Evolutionary conservation across 2,888 invertebrate genomes (phyloP).

Genomic region (Pyrrhosoma nymphula): DNA sequence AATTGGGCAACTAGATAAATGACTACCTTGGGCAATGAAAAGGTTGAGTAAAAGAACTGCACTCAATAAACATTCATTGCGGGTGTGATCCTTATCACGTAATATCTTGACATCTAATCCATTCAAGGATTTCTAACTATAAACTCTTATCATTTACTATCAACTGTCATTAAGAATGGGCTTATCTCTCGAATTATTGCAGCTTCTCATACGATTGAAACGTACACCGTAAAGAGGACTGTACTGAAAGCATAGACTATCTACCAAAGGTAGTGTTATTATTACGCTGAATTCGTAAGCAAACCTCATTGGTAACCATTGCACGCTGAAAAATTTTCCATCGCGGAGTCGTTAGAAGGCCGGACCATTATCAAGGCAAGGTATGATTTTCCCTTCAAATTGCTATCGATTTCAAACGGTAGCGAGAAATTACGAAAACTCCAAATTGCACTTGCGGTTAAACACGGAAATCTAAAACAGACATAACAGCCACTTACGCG

Average conservation of each 20-base stretch:
- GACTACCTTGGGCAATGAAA: background rate
- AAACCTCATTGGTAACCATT: background rate
- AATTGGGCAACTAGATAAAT: background rate
- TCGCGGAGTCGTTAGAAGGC: background rate
- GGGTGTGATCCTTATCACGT: background rate
- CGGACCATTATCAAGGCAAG: background rate
- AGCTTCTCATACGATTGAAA: background rate
- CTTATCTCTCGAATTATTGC: background rate
- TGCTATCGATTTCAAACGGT: constrained; percentile 26
- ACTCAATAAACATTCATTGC: background rate
- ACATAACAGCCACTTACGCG: background rate
- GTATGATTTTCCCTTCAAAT: constrained; percentile 35
- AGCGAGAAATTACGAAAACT: constrained; percentile 20
- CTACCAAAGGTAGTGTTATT: background rate
- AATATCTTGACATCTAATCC: background rate
- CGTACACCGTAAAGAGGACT: background rate
- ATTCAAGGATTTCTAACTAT: background rate
- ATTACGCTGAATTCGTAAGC: background rate
- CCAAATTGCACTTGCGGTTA: constrained; percentile 30
- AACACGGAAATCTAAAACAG: constrained; percentile 23
- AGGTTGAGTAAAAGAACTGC: background rate
- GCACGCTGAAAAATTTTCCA: background rate
- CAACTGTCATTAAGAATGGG: background rate
- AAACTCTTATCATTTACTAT: background rate
- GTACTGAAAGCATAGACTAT: background rate